Conservation (phyloP, 2,888 invertebrate genomes). For the Eristalis intricaria region DNA sequence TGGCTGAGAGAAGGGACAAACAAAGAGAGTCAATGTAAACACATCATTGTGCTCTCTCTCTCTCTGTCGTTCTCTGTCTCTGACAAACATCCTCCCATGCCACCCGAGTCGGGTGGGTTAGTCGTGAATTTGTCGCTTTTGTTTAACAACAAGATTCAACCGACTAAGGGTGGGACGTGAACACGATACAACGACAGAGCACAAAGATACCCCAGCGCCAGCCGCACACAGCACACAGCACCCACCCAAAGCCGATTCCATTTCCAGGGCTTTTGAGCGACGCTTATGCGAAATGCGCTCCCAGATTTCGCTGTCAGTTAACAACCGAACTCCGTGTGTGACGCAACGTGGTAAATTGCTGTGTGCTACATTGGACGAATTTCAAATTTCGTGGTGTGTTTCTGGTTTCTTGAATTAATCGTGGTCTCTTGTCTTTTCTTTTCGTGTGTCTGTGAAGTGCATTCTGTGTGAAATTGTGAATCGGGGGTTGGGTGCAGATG, state of each 20-base stretch:
- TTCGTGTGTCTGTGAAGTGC: slow-evolving; percentile 34
- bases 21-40: slow-evolving; percentile 48
- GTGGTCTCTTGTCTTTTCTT: slow-evolving; percentile 10
- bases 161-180: slow-evolving; percentile 25
- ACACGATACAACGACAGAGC: neutral
- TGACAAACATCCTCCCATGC: neutral
- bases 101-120: slow-evolving; percentile 32
- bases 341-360: slow-evolving; percentile 51
- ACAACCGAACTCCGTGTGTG: slow-evolving; percentile 66
- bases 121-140: slow-evolving; percentile 59
- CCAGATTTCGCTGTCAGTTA: slow-evolving; percentile 63
- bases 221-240: neutral
- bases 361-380: neutral
- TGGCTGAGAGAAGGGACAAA: neutral
- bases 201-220: neutral
- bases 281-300: slow-evolving; percentile 64
- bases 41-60: slow-evolving; percentile 19
- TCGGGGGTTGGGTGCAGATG: neutral
- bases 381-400: slow-evolving; percentile 48
- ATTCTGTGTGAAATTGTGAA: slow-evolving; percentile 6
- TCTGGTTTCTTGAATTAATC: slow-evolving; percentile 8
- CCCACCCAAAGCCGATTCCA: neutral
- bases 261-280: slow-evolving; percentile 56
- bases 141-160: slow-evolving; percentile 59
- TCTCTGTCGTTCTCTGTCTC: neutral